Evolutionary conservation across 2,888 invertebrate genomes (phyloP), one percentile per base, ranked within the genome.

Genomic region (Allygus modestus): DNA sequence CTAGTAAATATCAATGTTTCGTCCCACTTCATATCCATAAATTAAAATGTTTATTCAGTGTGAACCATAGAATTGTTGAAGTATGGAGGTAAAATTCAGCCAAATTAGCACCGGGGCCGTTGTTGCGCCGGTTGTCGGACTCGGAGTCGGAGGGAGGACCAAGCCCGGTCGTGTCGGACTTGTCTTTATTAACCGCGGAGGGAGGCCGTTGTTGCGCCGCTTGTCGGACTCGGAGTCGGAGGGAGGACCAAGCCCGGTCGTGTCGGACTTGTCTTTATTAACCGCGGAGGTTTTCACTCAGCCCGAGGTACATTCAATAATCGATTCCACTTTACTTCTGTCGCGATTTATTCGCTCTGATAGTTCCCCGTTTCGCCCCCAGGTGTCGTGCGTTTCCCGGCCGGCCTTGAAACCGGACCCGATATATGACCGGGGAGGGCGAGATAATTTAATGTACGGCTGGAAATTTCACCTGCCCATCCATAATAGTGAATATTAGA

Each of bases 271-370:
- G 65, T 65, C 65, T 65, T 65, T 65, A 65, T 65, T 65, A 65
- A 20, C 58, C 58, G 58, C 58, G 58, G 7, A 2, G 65, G 65
- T 65, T 73, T 73, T 73, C 41, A 43, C 41, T 71, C 71, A 71
- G 71, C 71, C 71, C 23, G 41, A 23, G 71, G 71, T 71, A 7
- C 41, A 23, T 41, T 71, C 41, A 71, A 71, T 71, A 71, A 71
- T 41, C 71, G 71, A 71, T 71, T 71, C 71, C 71, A 71, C 71
- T 71, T 71, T 71, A 71, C 71, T 71, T 71, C 71, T 41, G 71
- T 71, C 33, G 71, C 65, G 71, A 71, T 71, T 71, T 71, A 71
- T 71, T 41, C 65, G 65, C 65, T 31, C 28, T 65, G 65, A 65
- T 65, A 65, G 65, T 65, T 54, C 65, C 31, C 65, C 15, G 65